phyloP scores from a whole-genome alignment of 2,113 vertebrate species.

The Phalacrocorax aristotelis region DNA sequence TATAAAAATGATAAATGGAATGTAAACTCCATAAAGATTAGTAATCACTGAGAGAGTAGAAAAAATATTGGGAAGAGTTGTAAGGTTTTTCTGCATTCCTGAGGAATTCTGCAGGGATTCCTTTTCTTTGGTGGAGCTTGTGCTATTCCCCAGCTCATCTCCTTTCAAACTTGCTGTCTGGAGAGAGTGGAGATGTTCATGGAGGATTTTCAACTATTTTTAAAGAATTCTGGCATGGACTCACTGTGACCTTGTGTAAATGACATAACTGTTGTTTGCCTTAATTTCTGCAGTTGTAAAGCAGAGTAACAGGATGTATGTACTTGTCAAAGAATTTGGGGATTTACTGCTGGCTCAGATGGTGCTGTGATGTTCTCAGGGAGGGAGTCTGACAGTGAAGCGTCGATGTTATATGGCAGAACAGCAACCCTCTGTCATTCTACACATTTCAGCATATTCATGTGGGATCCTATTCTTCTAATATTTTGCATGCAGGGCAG shows the following conservation, averaged over 20 bases:
- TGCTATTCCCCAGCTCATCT: neutral
- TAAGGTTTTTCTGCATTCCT: conserved; percentile 46
- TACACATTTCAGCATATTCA: neutral
- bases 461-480: neutral
- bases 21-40: conserved; percentile 65
- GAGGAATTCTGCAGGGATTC: conserved; percentile 25
- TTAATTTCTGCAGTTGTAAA: neutral
- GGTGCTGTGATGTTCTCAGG: neutral
- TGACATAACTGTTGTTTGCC: neutral
- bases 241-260: neutral
- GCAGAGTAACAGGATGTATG: neutral
- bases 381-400: neutral
- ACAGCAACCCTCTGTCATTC: neutral
- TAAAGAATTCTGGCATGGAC: neutral
- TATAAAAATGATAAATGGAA: conserved; percentile 66
- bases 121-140: neutral
- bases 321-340: neutral
- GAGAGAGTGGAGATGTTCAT: neutral
- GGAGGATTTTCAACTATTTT: neutral
- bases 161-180: neutral
- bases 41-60: neutral
- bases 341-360: neutral
- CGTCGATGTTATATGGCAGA: neutral
- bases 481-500: neutral
- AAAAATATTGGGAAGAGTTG: conserved; percentile 14